Conservation (phyloP, 2,888 invertebrate species). For the Eristalis arbustorum region DNA sequence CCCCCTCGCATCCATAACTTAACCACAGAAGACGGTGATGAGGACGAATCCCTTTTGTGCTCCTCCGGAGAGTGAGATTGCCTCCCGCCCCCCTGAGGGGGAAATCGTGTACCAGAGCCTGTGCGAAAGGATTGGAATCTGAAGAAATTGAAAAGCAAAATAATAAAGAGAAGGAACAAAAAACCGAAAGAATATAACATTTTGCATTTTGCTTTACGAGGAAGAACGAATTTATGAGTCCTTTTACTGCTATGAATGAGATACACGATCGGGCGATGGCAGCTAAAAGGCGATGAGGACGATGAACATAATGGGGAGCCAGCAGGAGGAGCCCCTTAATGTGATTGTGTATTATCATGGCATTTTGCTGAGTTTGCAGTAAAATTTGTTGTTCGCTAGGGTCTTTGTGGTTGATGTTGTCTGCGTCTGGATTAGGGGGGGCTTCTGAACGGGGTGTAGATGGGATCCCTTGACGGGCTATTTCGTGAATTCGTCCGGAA, state of each 20-base stretch:
- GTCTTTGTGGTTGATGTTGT: neutral
- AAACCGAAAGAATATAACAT: slow-evolving; percentile 10
- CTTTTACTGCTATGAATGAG: slow-evolving; percentile 27
- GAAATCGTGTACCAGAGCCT: neutral
- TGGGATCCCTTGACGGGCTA: neutral
- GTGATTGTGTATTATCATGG: slow-evolving; percentile 26
- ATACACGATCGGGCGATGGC: neutral
- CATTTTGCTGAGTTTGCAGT: slow-evolving; percentile 5
- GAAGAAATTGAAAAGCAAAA: neutral
- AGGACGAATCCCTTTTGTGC: neutral
- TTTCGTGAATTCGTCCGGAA: neutral
- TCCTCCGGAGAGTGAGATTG: neutral
- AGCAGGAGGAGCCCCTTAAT: slow-evolving; percentile 8
- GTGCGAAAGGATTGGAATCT: slow-evolving; percentile 5
- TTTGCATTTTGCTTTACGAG: slow-evolving; percentile 35
- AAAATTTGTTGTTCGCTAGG: neutral
- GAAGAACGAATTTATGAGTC: slow-evolving; percentile 2
- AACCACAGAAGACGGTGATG: neutral
- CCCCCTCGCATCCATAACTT: neutral
- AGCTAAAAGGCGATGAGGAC: neutral
- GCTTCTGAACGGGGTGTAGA: neutral
- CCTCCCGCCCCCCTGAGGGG: neutral
- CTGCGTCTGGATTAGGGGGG: neutral
- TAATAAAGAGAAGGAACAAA: neutral
- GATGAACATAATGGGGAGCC: neutral